Conservation (phyloP, 2,888 invertebrate genomes). For the Phortica magna region DNA sequence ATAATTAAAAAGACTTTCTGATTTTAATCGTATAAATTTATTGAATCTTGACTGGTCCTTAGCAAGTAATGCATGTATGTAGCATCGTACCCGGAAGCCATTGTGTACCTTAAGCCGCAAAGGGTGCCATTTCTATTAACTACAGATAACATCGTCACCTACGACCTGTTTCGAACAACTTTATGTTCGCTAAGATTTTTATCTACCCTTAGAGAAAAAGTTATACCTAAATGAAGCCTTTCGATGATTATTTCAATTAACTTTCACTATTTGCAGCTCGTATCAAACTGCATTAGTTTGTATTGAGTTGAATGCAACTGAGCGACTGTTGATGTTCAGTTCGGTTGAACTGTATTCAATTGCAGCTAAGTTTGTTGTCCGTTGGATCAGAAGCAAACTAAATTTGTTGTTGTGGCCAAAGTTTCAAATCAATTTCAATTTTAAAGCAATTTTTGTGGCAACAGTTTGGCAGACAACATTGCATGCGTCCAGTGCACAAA, state of each 20-base stretch:
- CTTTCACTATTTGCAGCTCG: constrained; percentile 45
- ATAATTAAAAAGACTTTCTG: too few species aligned
- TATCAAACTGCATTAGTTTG: not conserved
- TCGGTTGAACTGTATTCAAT: not conserved
- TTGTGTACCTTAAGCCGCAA: too few species aligned
- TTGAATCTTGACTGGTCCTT: too few species aligned
- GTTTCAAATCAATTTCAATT: constrained; percentile 66
- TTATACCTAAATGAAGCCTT: constrained; percentile 42
- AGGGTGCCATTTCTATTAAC: too few species aligned
- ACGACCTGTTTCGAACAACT: too few species aligned
- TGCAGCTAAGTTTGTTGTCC: not conserved
- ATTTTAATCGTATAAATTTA: too few species aligned
- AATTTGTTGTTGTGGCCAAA: constrained; percentile 41
- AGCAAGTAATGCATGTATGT: too few species aligned
- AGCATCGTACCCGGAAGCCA: too few species aligned
- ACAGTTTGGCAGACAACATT: too few species aligned
- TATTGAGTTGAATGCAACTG: not conserved
- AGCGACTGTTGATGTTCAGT: not conserved
- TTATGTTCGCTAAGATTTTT: too few species aligned
- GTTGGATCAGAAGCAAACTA: not conserved
- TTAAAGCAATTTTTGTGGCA: not conserved
- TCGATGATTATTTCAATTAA: constrained; percentile 70
- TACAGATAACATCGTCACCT: too few species aligned
- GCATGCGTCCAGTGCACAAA: too few species aligned
- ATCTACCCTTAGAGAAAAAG: not conserved